phyloP scores from a whole-genome alignment of 23 tunicate genomes.

The Ascidia mentula region DNA sequence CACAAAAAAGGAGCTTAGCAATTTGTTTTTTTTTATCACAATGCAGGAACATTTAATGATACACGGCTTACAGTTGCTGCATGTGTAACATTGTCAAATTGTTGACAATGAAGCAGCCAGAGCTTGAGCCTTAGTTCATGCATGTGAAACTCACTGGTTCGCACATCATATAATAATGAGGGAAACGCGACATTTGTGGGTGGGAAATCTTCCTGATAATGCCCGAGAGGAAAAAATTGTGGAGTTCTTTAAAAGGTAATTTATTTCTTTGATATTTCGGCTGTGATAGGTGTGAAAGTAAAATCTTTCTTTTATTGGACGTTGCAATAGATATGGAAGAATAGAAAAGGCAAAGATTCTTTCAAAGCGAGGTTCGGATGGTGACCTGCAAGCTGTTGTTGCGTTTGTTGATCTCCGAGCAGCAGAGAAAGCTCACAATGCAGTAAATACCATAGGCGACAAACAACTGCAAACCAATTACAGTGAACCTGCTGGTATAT shows the following conservation, averaged over 20 bases:
- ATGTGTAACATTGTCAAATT: neutral
- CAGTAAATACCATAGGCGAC: constrained; percentile 62
- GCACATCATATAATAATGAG: constrained; percentile 37
- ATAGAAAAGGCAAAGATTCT: constrained; percentile 71
- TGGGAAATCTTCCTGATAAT: constrained; percentile 77
- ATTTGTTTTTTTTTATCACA: no score
- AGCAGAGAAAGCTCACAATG: constrained; percentile 77
- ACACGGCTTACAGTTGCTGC: no score
- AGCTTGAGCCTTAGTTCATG: neutral
- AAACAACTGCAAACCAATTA: constrained; percentile 58
- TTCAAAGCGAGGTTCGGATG: constrained; percentile 53
- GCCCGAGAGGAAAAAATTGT: constrained; percentile 66
- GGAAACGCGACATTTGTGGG: constrained; percentile 89
- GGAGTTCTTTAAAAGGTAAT: constrained; percentile 68
- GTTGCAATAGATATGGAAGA: constrained; percentile 60
- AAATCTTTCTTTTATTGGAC: neutral
- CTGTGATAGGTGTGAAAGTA: neutral
- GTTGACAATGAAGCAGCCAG: neutral
- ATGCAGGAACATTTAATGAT: no score
- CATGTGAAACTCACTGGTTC: neutral
- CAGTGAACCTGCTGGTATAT: constrained; percentile 73
- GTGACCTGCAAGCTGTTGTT: constrained; percentile 48
- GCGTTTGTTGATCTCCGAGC: constrained; percentile 92
- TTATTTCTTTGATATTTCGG: neutral
- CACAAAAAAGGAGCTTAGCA: no score